Percentiles rank a stretch among this genome's conserved stretches.
Evolutionary conservation across 2,888 invertebrate species (phyloP).

Genomic region (Physocephala rufipes): DNA sequence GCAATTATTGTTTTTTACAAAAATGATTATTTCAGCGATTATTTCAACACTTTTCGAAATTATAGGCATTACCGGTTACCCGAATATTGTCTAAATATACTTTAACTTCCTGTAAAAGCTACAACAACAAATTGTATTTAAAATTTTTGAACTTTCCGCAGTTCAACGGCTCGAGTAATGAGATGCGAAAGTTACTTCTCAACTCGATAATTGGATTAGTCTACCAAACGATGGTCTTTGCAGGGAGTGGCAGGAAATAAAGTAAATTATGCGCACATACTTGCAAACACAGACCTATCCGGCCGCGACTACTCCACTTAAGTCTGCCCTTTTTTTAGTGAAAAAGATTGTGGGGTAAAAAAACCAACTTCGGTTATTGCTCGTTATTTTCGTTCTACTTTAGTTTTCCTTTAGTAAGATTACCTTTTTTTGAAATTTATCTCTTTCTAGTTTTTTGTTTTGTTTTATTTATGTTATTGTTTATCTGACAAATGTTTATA

Average conservation of each 20-base stretch:
- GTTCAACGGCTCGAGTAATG: background rate
- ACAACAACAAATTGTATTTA: slow-evolving; percentile 9
- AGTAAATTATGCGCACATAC: background rate
- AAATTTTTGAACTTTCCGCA: slow-evolving; percentile 2
- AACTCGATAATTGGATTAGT: slow-evolving; percentile 41
- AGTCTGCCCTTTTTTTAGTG: background rate
- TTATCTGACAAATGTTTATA: background rate
- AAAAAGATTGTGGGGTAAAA: background rate
- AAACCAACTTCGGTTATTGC: background rate
- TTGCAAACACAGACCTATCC: background rate
- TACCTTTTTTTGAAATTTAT: too few relatives aligned
- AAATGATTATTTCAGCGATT: too few relatives aligned
- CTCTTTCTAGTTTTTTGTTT: too few relatives aligned
- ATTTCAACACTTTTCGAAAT: background rate
- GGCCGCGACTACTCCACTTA: background rate
- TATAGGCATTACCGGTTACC: too few relatives aligned
- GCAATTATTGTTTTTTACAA: too few relatives aligned
- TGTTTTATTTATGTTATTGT: too few relatives aligned
- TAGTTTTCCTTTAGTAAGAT: too few relatives aligned
- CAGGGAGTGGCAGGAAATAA: background rate
- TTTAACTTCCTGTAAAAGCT: background rate
- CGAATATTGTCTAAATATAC: too few relatives aligned
- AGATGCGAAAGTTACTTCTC: slow-evolving; percentile 28
- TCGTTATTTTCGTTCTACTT: background rate
- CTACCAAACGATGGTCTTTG: slow-evolving; percentile 18